Evolutionary conservation across 1,140 invertebrate genomes (phyloP).

Genomic region (Pararge aegeria): DNA sequence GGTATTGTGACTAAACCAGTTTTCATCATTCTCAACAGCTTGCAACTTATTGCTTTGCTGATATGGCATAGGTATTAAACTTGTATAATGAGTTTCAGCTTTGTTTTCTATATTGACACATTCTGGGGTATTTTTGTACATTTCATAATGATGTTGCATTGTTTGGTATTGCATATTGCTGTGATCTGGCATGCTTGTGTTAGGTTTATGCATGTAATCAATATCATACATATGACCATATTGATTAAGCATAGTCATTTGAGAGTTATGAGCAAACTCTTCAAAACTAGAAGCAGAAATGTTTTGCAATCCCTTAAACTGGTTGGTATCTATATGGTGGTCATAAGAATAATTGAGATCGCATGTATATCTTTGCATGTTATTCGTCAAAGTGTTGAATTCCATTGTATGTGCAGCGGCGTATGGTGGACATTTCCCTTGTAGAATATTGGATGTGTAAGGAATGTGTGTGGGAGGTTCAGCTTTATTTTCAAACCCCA

Average conservation of each 20-base stretch:
- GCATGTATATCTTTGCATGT: slow-evolving; percentile 68
- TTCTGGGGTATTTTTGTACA: slow-evolving; percentile 63
- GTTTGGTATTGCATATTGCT: slow-evolving; percentile 53
- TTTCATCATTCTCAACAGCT: slow-evolving; percentile 68
- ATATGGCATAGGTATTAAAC: slow-evolving; percentile 79
- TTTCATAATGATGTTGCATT: slow-evolving; percentile 61
- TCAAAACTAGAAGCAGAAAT: slow-evolving; percentile 79
- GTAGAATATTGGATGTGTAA: slow-evolving; percentile 66
- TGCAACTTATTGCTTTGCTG: slow-evolving; percentile 84
- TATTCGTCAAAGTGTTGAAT: slow-evolving; percentile 55
- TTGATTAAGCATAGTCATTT: slow-evolving; percentile 79
- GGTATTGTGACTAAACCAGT: slow-evolving; percentile 74
- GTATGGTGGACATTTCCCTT: slow-evolving; percentile 70
- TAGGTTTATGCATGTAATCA: slow-evolving; percentile 68
- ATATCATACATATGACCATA: slow-evolving; percentile 80
- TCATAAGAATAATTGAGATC: slow-evolving; percentile 75
- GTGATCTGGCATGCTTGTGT: slow-evolving; percentile 53
- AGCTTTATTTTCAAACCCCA: slow-evolving; percentile 56
- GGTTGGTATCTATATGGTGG: slow-evolving; percentile 48
- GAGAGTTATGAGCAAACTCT: slow-evolving; percentile 80
- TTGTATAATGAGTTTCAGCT: slow-evolving; percentile 79
- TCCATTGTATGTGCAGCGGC: slow-evolving; percentile 48
- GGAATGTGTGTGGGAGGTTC: slow-evolving; percentile 50
- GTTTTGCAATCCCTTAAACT: slow-evolving; percentile 70
- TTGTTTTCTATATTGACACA: slow-evolving; percentile 66